Conservation (phyloP, 2,888 invertebrate genomes). For the Calameuta filiformis region DNA sequence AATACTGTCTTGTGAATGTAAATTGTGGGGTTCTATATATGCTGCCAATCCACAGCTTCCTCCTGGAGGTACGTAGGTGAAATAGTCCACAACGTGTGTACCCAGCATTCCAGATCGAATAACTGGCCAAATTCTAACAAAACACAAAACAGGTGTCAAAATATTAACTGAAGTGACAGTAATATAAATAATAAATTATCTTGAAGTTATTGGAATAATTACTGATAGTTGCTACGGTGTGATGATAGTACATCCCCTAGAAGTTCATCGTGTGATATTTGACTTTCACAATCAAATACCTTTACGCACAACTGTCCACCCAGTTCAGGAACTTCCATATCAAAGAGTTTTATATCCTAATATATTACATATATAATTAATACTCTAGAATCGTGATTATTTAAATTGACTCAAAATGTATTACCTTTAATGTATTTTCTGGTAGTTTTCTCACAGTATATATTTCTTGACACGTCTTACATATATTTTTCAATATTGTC, state of each 20-base stretch:
- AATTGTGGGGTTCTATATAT: constrained; percentile 51
- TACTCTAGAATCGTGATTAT: background rate
- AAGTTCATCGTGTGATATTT: constrained; percentile 44
- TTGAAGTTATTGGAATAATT: constrained; percentile 25
- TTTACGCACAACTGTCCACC: constrained; percentile 52
- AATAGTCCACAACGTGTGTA: constrained; percentile 57
- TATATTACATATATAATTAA: background rate
- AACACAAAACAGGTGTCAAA: background rate
- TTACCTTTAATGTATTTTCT: constrained; percentile 35
- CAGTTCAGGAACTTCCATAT: constrained; percentile 49
- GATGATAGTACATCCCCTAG: constrained; percentile 51
- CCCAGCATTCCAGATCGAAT: constrained; percentile 50
- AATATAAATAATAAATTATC: background rate
- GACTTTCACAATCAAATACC: constrained; percentile 55
- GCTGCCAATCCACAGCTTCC: constrained; percentile 58
- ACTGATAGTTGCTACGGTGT: constrained; percentile 59
- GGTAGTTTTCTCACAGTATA: constrained; percentile 50
- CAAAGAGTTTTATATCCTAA: constrained; percentile 45
- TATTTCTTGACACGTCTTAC: constrained; percentile 44
- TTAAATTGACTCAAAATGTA: background rate
- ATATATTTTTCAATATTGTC: constrained; percentile 43
- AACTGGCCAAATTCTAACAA: constrained; percentile 50
- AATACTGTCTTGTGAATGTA: constrained; percentile 23
- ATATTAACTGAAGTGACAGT: background rate
- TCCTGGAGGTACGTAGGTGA: constrained; percentile 56